phyloP scores from a whole-genome alignment of 2,113 vertebrate species.

The Dicaeum eximium region DNA sequence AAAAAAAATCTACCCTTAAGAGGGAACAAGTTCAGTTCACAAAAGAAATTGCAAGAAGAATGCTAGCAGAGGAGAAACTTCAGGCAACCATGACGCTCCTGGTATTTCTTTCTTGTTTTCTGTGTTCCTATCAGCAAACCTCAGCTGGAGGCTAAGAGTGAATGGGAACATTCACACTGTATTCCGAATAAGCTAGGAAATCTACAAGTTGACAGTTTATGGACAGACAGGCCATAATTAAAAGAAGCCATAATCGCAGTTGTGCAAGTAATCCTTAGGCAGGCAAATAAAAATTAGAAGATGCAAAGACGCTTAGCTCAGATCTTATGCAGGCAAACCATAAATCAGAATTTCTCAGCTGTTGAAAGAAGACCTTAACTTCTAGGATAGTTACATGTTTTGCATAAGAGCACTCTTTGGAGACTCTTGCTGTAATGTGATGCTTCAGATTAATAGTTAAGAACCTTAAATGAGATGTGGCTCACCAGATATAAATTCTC shows the following conservation, averaged over 20 bases:
- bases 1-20: rapidly evolving
- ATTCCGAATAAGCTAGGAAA: not conserved
- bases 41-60: not conserved
- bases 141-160: not conserved
- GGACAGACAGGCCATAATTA: not conserved
- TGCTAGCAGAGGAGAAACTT: not conserved
- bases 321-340: not conserved
- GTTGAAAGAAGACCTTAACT: not conserved
- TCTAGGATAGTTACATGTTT: not conserved
- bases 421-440: not conserved
- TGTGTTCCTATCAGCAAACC: not conserved
- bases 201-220: not conserved
- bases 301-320: not conserved
- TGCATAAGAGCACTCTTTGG: not conserved
- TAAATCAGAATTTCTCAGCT: not conserved
- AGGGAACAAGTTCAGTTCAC: not conserved
- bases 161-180: not conserved
- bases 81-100: not conserved
- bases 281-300: not conserved
- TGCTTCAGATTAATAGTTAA: not conserved
- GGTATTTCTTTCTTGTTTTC: too few species aligned
- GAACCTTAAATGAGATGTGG: not conserved
- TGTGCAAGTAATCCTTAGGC: not conserved
- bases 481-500: not conserved
- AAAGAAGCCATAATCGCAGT: not conserved